Evolutionary conservation across 2,888 invertebrate genomes (phyloP).

Genomic region (Megaustenia siamemsis): DNA sequence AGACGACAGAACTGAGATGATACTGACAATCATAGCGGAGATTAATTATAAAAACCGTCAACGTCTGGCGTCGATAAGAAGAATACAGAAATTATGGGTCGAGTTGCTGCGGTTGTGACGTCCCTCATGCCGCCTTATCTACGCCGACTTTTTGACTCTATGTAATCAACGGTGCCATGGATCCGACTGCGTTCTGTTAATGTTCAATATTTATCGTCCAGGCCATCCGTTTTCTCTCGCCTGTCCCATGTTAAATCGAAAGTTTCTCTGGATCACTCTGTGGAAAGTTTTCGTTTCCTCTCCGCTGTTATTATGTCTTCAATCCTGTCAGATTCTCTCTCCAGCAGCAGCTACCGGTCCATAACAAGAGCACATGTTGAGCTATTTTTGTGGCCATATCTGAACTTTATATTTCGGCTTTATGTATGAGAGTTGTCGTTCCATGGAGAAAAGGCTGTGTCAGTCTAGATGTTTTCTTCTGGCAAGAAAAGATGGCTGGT

Average conservation of each 20-base stretch:
- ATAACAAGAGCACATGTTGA: background rate
- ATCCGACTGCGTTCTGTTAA: slow-evolving; percentile 27
- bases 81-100: slow-evolving; percentile 44
- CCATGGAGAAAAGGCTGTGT: too few relatives aligned
- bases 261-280: slow-evolving; percentile 34
- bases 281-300: slow-evolving; percentile 29
- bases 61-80: slow-evolving; percentile 38
- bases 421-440: background rate
- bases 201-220: slow-evolving; percentile 46
- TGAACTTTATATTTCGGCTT: background rate
- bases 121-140: slow-evolving; percentile 38
- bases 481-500: too few relatives aligned
- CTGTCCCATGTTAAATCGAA: slow-evolving; percentile 43
- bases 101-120: slow-evolving; percentile 33
- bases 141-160: slow-evolving; percentile 27
- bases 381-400: background rate
- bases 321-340: background rate
- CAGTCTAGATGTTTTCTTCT: too few relatives aligned
- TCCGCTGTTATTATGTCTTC: slow-evolving; percentile 7
- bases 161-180: slow-evolving; percentile 37
- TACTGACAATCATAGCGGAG: slow-evolving; percentile 51
- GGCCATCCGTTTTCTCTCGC: slow-evolving; percentile 45
- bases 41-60: slow-evolving; percentile 54
- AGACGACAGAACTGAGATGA: slow-evolving; percentile 46
- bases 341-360: background rate